Base-by-base conservation (phyloP, 2,113 vertebrate genomes). In the Oryzias melastigma region DNA sequence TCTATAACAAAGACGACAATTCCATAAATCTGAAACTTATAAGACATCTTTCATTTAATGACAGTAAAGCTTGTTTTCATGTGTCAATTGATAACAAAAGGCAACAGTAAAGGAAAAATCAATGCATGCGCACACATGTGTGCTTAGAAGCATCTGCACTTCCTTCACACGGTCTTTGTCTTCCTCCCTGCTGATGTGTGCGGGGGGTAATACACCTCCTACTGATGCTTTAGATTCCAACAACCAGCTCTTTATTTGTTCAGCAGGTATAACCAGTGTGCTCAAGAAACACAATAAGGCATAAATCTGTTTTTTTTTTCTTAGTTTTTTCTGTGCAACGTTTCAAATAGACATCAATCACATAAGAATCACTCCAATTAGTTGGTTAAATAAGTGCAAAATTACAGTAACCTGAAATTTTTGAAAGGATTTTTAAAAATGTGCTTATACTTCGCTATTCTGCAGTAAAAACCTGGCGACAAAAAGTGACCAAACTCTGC, bases 51-150 rank as follows among this genome's bases (percentile, higher is more conserved):
- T 64, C n/a, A 66, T 66, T 54, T 45, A 5, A 63, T 51, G 24
- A 60, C 25, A 53, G 43, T 20, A 35, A 56, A n/a, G 62, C 7
- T 52, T 12, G 49, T 47, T 68, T 22, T 17, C 45, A 25, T 17
- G 16, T 10, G 51, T 61, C 12, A 54, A 71, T 66, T 47, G 25
- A 68, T 59, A 54, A 52, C 60, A 40, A 46, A 75, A 45, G 43
- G 27, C 19, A 53, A 51, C 1, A 61, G 58, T 51, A 45, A 58
- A 49, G 51, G 47, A 52, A 66, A 22, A 78, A 75, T 58, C 48
- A 52, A 19, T 64, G n/a, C 50, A 8, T 65, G 24, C 52, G 17
- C n/a, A 2, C n/a, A 2, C 25, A 29, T 54, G 50, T 53, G 19
- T 59, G 27, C 40, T 35, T 24, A 14, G 48, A 17, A 2, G 35